phyloP scores from a whole-genome alignment of 2,888 invertebrate genomes.

The Pollenia labialis region DNA sequence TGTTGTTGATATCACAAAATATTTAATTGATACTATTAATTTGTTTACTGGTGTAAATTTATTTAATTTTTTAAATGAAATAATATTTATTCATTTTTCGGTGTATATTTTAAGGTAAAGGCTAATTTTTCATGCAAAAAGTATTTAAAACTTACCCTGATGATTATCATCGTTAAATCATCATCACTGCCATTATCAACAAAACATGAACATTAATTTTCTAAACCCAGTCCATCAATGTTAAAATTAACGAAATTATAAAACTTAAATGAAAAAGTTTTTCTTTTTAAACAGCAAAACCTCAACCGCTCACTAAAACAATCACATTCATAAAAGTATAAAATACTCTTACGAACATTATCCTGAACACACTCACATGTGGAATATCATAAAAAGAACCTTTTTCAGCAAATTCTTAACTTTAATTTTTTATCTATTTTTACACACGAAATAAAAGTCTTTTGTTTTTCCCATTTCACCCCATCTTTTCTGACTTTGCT shows the following conservation, averaged over 20 bases:
- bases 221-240: constrained; percentile 56
- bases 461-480: constrained; percentile 35
- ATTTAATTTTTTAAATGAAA: too few species aligned
- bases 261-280: constrained; percentile 74
- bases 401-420: constrained; percentile 23
- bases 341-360: constrained; percentile 1
- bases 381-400: not conserved
- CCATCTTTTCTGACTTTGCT: constrained; percentile 33
- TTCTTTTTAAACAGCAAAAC: constrained; percentile 66
- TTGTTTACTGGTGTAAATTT: too few species aligned
- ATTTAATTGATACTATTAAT: too few species aligned
- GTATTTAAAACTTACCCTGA: not conserved
- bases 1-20: too few species aligned
- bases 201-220: constrained; percentile 48
- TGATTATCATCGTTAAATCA: constrained; percentile 4
- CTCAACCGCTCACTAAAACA: constrained; percentile 54
- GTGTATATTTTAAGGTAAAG: too few species aligned
- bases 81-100: too few species aligned
- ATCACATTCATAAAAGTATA: constrained; percentile 6
- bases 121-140: too few species aligned
- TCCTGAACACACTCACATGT: not conserved
- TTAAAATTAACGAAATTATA: constrained; percentile 66
- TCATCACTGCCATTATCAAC: constrained; percentile 37
- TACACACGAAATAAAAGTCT: constrained; percentile 68
- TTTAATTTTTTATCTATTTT: constrained; percentile 56